Percentiles rank a stretch among this genome's conserved stretches.
Conservation (phyloP, 2,888 invertebrate species). For the Acanthacorydalis orientalis region DNA sequence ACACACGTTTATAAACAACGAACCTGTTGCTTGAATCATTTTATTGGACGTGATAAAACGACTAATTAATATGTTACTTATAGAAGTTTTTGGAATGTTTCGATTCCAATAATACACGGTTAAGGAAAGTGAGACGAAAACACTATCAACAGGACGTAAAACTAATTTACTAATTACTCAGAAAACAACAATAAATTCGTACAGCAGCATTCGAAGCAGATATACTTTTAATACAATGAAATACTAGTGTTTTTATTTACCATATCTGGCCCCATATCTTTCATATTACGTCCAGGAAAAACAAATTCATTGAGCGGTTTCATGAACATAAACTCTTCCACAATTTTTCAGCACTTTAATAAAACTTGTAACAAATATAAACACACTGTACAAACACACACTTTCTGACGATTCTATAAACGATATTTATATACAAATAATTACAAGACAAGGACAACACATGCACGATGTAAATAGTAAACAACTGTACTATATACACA, state of each 20-base stretch:
- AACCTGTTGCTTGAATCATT: too few species aligned
- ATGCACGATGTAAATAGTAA: background rate
- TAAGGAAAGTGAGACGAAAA: too few species aligned
- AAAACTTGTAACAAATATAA: background rate
- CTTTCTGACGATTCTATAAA: background rate
- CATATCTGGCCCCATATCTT: constrained; percentile 70
- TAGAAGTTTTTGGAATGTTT: too few species aligned
- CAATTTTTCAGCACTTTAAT: background rate
- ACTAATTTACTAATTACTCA: too few species aligned
- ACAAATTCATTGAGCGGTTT: constrained; percentile 52
- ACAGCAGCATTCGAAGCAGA: too few species aligned
- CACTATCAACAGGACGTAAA: too few species aligned
- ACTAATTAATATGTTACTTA: too few species aligned
- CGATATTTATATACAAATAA: background rate
- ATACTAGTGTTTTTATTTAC: constrained; percentile 26
- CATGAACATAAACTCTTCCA: constrained; percentile 27
- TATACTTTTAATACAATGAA: too few species aligned
- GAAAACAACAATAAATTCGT: too few species aligned
- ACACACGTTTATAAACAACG: too few species aligned
- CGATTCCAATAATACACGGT: too few species aligned
- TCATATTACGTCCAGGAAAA: constrained; percentile 51
- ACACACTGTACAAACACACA: background rate
- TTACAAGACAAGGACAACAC: background rate
- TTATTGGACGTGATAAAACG: too few species aligned
- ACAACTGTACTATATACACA: background rate